Conservation (phyloP, 2,797 vertebrate genomes). For the Cichlasoma orientale region DNA sequence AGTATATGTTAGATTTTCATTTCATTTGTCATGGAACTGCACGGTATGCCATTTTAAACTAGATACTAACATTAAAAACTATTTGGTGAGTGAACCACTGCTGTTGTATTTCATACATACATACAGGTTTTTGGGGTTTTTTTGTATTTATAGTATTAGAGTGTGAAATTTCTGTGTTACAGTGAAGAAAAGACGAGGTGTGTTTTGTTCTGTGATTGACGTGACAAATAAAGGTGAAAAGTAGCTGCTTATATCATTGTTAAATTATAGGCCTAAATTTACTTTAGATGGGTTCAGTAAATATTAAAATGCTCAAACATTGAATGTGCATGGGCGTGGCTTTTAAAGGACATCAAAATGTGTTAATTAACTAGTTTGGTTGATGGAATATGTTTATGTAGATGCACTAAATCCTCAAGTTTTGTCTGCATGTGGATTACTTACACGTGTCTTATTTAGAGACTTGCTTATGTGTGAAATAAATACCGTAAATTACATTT, state of each 20-base stretch:
- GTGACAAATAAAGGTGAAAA: conserved; percentile 2
- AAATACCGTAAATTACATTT: not conserved
- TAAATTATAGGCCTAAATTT: conserved; percentile 10
- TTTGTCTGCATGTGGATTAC: conserved; percentile 1
- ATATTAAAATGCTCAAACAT: conserved; percentile 4
- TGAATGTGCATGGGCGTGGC: not conserved
- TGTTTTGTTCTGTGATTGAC: conserved; percentile 18
- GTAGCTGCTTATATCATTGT: not conserved
- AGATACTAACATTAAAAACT: not conserved
- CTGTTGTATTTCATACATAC: conserved; percentile 20
- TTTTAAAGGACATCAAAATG: conserved; percentile 1
- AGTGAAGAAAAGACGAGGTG: not conserved
- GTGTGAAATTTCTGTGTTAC: conserved; percentile 17
- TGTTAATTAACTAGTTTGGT: not conserved
- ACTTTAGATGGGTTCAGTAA: not conserved
- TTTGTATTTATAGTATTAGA: conserved; percentile 35
- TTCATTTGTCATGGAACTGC: not conserved
- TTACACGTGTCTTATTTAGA: not conserved
- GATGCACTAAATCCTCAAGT: not conserved
- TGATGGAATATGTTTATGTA: not conserved
- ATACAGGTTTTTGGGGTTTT: no score
- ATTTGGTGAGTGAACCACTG: not conserved
- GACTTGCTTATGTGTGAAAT: not conserved
- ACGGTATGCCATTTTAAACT: not conserved
- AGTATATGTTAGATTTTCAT: not conserved